phyloP scores from a whole-genome alignment of 2,888 invertebrate genomes.

The Daptonema setosum region DNA sequence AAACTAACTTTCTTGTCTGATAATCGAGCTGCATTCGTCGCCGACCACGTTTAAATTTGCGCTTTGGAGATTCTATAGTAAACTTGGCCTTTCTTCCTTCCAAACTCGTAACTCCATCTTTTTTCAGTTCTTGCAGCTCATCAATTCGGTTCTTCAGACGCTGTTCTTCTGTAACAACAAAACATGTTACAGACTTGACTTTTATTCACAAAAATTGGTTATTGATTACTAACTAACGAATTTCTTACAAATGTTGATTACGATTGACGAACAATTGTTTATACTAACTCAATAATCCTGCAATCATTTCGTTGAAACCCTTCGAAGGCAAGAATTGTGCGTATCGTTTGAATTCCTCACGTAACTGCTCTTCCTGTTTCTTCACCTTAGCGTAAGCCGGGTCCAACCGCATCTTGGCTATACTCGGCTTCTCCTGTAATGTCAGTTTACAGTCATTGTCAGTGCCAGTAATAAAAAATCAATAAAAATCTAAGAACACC shows the following conservation, averaged over 20 bases:
- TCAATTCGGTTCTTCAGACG: constrained; percentile 6
- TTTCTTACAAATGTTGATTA: too few relatives aligned
- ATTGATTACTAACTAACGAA: too few relatives aligned
- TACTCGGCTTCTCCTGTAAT: neutral
- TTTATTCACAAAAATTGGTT: neutral
- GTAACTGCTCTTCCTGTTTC: neutral
- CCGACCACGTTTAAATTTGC: neutral
- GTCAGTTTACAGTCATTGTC: too few relatives aligned
- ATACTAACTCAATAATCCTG: constrained; percentile 1
- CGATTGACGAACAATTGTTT: too few relatives aligned
- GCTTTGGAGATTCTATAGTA: neutral
- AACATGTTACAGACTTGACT: neutral
- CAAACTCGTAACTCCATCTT: constrained; percentile 3
- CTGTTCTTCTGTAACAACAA: constrained; percentile 3
- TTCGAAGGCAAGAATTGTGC: constrained; percentile 2
- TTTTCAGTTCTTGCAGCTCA: constrained; percentile 2
- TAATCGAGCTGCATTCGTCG: too few relatives aligned
- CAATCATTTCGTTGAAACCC: constrained; percentile 1
- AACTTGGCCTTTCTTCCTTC: constrained; percentile 2
- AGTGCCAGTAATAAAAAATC: too few relatives aligned
- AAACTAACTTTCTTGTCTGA: too few relatives aligned
- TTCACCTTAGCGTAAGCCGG: neutral
- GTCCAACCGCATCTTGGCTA: neutral
- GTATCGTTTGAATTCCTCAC: neutral
- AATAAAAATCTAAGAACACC: too few relatives aligned